Conservation (phyloP, 37 sponge, comb jelly and placozoan species). For the Dysidea cf. avara region DNA sequence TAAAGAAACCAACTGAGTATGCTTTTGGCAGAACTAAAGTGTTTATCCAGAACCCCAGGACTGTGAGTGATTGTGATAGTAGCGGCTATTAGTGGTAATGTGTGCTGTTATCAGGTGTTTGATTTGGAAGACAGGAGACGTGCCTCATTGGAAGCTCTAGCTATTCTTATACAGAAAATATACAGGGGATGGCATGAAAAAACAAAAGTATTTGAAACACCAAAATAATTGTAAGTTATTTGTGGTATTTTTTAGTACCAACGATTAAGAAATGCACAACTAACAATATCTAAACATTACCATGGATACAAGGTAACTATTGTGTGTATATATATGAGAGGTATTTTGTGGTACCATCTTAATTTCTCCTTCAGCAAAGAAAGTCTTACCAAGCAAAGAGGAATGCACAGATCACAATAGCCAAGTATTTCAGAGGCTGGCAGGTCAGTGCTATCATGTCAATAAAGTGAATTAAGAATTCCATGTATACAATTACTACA, state of each 20-base stretch:
- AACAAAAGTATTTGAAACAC: slow-evolving; percentile 39
- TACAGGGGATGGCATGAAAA: slow-evolving; percentile 63
- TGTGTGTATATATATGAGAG: no score
- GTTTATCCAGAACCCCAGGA: slow-evolving; percentile 75
- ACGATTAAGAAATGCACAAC: slow-evolving; percentile 43
- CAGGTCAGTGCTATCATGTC: slow-evolving; percentile 23
- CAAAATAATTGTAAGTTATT: background rate
- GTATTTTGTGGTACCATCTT: no score
- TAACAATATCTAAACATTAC: slow-evolving; percentile 35
- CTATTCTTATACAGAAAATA: slow-evolving; percentile 60
- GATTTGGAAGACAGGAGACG: slow-evolving; percentile 74
- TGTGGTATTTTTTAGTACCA: slow-evolving; percentile 32
- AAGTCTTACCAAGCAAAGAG: slow-evolving; percentile 22
- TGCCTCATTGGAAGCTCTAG: slow-evolving; percentile 51
- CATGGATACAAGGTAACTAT: slow-evolving; percentile 32
- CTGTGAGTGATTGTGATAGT: no score
- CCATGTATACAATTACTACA: background rate
- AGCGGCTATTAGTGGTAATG: no score
- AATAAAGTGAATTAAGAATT: background rate
- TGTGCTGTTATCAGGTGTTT: slow-evolving; percentile 57
- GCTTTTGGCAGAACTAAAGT: slow-evolving; percentile 78
- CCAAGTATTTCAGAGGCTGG: slow-evolving; percentile 71
- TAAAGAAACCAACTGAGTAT: slow-evolving; percentile 39
- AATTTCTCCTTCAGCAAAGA: background rate
- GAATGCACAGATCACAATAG: slow-evolving; percentile 51